Conservation (phyloP, 2,888 invertebrate species). For the Ochlodes sylvanus region DNA sequence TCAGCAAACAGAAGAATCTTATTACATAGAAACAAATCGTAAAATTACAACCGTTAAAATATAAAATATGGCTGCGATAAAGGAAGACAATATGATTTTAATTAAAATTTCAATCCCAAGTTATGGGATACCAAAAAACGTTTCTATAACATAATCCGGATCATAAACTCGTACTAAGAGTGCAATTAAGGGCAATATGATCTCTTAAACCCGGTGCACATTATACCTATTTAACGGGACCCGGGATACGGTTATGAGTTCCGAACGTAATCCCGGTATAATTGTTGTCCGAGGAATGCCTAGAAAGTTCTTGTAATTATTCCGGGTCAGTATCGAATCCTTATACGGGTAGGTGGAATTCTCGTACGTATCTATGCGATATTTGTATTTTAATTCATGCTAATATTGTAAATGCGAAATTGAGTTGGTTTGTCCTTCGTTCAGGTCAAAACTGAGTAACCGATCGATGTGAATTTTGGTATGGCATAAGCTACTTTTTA, state of each 20-base stretch:
- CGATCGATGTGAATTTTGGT: too few species aligned
- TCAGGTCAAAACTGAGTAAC: too few species aligned
- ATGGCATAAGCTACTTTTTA: too few species aligned
- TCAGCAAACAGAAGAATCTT: too few species aligned
- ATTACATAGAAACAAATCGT: not conserved
- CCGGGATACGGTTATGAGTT: slow-evolving; percentile 75
- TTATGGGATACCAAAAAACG: slow-evolving; percentile 34
- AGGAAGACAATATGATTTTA: slow-evolving; percentile 31
- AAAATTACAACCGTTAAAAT: not conserved
- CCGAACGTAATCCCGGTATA: slow-evolving; percentile 74
- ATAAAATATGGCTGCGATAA: slow-evolving; percentile 7
- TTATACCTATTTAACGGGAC: slow-evolving; percentile 81
- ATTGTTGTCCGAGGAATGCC: slow-evolving; percentile 79
- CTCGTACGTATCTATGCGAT: slow-evolving; percentile 35
- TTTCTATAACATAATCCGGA: slow-evolving; percentile 50
- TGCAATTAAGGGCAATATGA: slow-evolving; percentile 78
- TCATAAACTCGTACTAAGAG: slow-evolving; percentile 74
- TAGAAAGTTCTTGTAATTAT: slow-evolving; percentile 70
- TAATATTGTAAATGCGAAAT: too few species aligned
- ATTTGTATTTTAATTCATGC: not conserved
- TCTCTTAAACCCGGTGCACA: slow-evolving; percentile 75
- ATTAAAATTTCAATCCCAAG: slow-evolving; percentile 29
- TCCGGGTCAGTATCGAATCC: slow-evolving; percentile 51
- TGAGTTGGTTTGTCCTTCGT: too few species aligned
- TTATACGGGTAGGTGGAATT: not conserved